Evolutionary conservation across 2,888 invertebrate species (phyloP).

Genomic region (Scaptomyza tumidula): DNA sequence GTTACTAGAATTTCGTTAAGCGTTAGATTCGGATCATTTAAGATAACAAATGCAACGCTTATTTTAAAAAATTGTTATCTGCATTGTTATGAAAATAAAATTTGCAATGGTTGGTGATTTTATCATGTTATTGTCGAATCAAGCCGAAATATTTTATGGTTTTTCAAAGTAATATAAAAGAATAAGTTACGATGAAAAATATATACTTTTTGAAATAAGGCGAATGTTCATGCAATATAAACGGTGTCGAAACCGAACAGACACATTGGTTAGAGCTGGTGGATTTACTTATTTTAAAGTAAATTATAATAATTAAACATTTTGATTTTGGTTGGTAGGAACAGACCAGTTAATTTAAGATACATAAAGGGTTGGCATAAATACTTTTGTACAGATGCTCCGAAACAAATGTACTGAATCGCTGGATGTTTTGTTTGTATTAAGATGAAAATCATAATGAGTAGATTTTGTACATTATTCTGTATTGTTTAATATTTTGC

Average conservation of each 20-base stretch:
- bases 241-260: constrained; percentile 17
- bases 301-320: constrained; percentile 48
- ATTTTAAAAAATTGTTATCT: neutral
- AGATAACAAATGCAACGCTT: neutral
- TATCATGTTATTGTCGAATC: neutral
- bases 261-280: constrained; percentile 16
- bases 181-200: no score
- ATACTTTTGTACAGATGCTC: constrained; percentile 14
- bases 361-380: constrained; percentile 14
- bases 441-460: constrained; percentile 44
- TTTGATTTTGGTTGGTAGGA: constrained; percentile 44
- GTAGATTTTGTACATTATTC: constrained; percentile 59
- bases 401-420: constrained; percentile 4
- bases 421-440: constrained; percentile 1
- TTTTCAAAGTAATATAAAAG: neutral
- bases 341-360: neutral
- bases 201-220: neutral
- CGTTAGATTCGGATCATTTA: neutral
- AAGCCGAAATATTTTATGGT: neutral
- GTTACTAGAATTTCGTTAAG: constrained; percentile 7
- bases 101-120: neutral
- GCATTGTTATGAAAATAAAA: neutral
- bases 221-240: constrained; percentile 8
- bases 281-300: constrained; percentile 35
- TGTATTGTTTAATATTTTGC: constrained; percentile 60